phyloP scores from a whole-genome alignment of 2,113 vertebrate species.

The Telmatochromis brichardi region DNA sequence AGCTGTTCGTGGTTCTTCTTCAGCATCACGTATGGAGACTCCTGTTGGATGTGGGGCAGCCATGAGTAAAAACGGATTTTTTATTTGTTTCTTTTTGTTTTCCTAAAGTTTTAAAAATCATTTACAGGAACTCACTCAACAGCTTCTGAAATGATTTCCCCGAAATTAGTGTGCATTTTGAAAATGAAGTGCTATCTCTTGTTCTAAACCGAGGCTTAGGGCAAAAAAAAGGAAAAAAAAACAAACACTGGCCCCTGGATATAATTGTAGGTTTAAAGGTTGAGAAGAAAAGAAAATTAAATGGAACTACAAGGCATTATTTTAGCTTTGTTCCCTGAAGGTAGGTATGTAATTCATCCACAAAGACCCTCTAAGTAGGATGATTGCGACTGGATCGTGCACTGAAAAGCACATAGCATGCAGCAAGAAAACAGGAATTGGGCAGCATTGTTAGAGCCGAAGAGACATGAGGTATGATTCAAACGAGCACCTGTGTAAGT shows the following conservation, averaged over 20 bases:
- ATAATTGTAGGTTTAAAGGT: not conserved
- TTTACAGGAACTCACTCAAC: not conserved
- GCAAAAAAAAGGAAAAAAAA: not conserved
- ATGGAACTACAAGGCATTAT: slow-evolving; percentile 35
- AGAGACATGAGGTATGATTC: not conserved
- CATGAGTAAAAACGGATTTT: not conserved
- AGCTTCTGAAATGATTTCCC: not conserved
- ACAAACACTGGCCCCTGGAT: not conserved
- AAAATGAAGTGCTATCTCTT: not conserved
- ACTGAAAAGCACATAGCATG: not conserved
- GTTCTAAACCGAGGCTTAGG: not conserved
- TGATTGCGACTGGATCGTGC: not conserved
- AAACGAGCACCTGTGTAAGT: not conserved
- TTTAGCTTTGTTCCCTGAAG: slow-evolving; percentile 23
- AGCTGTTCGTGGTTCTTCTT: slow-evolving; percentile 95
- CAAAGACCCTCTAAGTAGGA: slow-evolving; percentile 29
- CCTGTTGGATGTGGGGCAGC: slow-evolving; percentile 66
- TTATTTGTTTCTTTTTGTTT: not conserved
- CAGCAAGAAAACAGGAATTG: not conserved
- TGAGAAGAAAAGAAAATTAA: slow-evolving; percentile 15
- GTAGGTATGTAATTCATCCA: slow-evolving; percentile 22
- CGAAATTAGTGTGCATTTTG: not conserved
- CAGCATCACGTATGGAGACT: slow-evolving; percentile 96
- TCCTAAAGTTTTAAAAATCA: not conserved
- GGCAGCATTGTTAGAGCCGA: not conserved